Evolutionary conservation across 2,113 vertebrate genomes (phyloP).

Genomic region (Progne subis): DNA sequence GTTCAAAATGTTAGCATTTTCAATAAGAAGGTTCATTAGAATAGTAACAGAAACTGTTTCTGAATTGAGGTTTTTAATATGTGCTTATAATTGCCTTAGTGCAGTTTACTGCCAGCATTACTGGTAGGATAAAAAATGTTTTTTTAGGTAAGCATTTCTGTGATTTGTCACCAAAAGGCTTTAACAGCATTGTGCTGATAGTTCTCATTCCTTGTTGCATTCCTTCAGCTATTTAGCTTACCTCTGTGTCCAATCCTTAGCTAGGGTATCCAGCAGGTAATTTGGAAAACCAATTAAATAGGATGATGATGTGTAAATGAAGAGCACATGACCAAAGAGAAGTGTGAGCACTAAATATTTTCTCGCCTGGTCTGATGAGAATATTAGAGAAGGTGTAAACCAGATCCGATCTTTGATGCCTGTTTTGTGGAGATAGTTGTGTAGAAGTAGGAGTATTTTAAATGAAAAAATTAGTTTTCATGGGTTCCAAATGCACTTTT

Average conservation of each 20-base stretch:
- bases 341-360: background rate
- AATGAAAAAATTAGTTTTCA: background rate
- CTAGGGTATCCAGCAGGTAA: background rate
- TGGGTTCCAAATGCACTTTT: background rate
- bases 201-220: background rate
- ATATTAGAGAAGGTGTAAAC: background rate
- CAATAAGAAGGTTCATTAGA: background rate
- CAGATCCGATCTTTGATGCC: background rate
- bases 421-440: background rate
- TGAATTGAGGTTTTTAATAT: background rate
- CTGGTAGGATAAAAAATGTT: background rate
- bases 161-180: background rate
- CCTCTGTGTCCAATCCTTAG: background rate
- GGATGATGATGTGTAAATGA: background rate
- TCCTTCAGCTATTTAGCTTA: background rate
- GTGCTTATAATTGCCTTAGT: background rate
- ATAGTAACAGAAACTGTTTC: background rate
- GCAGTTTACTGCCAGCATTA: background rate
- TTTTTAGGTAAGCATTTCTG: background rate
- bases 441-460: background rate
- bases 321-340: background rate
- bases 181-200: rapidly evolving
- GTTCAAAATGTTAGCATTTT: background rate
- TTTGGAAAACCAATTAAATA: background rate
- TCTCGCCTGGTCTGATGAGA: background rate